Evolutionary conservation across 1,140 invertebrate genomes (phyloP).

Genomic region (Helicoverpa armigera): DNA sequence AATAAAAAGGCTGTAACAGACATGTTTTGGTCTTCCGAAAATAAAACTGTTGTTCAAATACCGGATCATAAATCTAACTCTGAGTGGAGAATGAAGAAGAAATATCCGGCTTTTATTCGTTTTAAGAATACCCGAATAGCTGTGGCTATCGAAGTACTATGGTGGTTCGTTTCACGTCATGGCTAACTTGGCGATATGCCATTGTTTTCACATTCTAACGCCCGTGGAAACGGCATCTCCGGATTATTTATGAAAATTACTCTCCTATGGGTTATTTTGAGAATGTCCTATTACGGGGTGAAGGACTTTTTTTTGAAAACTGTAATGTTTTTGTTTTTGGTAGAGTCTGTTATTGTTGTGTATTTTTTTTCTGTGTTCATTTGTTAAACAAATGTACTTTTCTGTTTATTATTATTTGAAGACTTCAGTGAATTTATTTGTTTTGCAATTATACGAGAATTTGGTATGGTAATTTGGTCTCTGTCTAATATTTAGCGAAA

Average conservation of each 20-base stretch:
- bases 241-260: slow-evolving; percentile 47
- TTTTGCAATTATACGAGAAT: too few species aligned
- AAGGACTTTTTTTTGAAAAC: slow-evolving; percentile 37
- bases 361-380: not conserved
- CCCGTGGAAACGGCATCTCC: slow-evolving; percentile 7
- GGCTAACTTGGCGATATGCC: slow-evolving; percentile 51
- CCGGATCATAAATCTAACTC: not conserved
- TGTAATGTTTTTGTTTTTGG: not conserved
- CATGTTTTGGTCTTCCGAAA: too few species aligned
- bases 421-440: too few species aligned
- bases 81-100: slow-evolving; percentile 2
- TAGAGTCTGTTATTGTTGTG: not conserved
- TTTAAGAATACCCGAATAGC: slow-evolving; percentile 6
- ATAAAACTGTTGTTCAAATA: too few species aligned
- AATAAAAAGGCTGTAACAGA: too few species aligned
- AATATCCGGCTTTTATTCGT: slow-evolving; percentile 26
- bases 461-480: too few species aligned
- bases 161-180: slow-evolving; percentile 15
- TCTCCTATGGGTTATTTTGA: slow-evolving; percentile 16
- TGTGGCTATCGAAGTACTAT: slow-evolving; percentile 4
- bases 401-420: too few species aligned
- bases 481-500: too few species aligned
- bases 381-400: too few species aligned
- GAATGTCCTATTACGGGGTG: slow-evolving; percentile 40
- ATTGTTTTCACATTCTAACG: slow-evolving; percentile 55